These are phyloP conservation scores for Mesaphorura yosii DNA, from an alignment of 1,140 invertebrate genomes.

Conservation along the genomic window DNA sequence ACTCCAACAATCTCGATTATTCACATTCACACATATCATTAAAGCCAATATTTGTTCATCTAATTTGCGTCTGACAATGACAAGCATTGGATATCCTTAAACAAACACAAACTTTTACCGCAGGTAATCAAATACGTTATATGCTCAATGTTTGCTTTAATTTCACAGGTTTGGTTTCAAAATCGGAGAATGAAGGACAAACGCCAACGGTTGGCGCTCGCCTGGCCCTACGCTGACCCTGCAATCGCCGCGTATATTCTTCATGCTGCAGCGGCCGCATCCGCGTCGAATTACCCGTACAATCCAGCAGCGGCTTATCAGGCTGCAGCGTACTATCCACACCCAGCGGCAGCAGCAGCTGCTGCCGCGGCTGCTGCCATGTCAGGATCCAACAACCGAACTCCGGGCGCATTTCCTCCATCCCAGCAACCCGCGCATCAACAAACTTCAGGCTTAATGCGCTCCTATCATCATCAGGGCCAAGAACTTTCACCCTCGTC, in stretches of 20 bases:
- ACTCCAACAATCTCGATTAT: too few relatives aligned
- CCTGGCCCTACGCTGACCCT: conserved; percentile 90
- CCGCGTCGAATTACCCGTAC: conserved; percentile 41
- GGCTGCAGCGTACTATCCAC: conserved; percentile 20
- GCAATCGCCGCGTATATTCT: conserved; percentile 79
- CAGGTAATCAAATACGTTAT: too few relatives aligned
- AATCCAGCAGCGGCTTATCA: too few relatives aligned
- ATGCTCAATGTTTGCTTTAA: conserved; percentile 6
- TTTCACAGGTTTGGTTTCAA: conserved; percentile 91
- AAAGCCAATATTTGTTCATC: too few relatives aligned
- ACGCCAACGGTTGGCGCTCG: conserved; percentile 77
- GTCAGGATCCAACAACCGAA: conserved; percentile 5
- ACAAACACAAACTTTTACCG: neutral
- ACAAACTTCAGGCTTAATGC: conserved; percentile 23
- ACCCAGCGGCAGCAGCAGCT: conserved; percentile 17
- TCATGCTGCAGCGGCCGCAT: conserved; percentile 65
- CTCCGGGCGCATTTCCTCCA: neutral
- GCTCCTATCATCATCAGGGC: conserved; percentile 27
- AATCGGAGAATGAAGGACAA: conserved; percentile 99
- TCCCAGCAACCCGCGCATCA: conserved; percentile 14
- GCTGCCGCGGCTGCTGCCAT: conserved; percentile 24
- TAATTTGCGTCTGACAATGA: too few relatives aligned
- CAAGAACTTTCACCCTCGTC: too few relatives aligned
- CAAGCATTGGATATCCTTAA: neutral
- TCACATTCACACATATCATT: too few relatives aligned